Conservation (phyloP, 2,888 invertebrate genomes). For the Tiphia femorata region DNA sequence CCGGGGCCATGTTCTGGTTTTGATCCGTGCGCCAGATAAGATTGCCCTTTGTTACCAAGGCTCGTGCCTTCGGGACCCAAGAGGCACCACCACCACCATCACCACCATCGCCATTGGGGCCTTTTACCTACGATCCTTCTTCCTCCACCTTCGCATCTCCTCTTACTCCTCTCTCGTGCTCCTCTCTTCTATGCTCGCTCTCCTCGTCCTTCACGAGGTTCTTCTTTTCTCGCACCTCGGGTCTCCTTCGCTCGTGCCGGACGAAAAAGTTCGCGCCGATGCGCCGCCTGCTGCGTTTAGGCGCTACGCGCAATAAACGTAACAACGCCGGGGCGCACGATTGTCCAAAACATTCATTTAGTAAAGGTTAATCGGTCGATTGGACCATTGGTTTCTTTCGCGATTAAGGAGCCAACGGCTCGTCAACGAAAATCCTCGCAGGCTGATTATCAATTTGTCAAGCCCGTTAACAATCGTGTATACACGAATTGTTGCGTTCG, state of each 20-base stretch:
- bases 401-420: too few species aligned
- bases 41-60: conserved; percentile 66
- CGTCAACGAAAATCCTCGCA: too few species aligned
- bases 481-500: too few species aligned
- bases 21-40: conserved; percentile 67
- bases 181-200: background rate
- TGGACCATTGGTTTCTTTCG: too few species aligned
- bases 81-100: conserved; percentile 24
- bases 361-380: too few species aligned
- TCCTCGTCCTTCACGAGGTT: background rate
- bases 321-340: too few species aligned
- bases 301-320: too few species aligned
- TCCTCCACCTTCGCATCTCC: conserved; percentile 15
- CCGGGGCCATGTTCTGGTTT: conserved; percentile 67
- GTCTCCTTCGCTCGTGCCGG: background rate
- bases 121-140: conserved; percentile 42
- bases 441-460: too few species aligned
- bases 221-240: background rate
- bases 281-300: too few species aligned
- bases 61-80: conserved; percentile 62
- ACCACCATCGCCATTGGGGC: conserved; percentile 18
- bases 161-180: background rate
- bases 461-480: too few species aligned
- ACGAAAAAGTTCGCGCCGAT: too few species aligned
- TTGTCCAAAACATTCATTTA: too few species aligned